Base-by-base conservation (phyloP, 2,797 vertebrate genomes). In the Cossypha polioptera region DNA sequence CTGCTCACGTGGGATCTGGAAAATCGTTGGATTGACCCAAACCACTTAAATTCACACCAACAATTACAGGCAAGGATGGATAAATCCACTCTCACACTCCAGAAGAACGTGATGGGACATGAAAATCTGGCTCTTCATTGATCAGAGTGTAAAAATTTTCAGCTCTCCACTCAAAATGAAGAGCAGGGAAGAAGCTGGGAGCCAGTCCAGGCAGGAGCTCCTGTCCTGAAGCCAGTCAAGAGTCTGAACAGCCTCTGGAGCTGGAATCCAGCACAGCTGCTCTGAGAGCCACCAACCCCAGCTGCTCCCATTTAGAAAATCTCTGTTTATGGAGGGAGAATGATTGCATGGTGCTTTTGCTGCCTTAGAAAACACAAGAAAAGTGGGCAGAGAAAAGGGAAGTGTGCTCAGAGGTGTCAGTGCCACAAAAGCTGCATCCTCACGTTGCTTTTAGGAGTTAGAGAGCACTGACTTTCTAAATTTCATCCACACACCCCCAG, bases 221-320 rank as follows among this genome's bases (percentile, higher is more conserved):
- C 13, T 67, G 62, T 66, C 62, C 50, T 58, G 57, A 9, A 88
- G 77, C 65, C 90, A 69, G 53, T 18, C 74, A 29, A 29, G 67
- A 28, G 62, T 50, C 85, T 90, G 91, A 80, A 18, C n/a, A 12
- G 5, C 50, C 54, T 55, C 40, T 69, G 61, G 71, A 94, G 77
- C 74, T 76, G 66, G 67, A 88, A 73, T 69, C 59, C 53, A 78
- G 77, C 77, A 65, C 80, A 81, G 71, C 76, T 90, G 91, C 79
- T 78, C 54, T 13, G 38, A 73, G 20, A 91, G 47, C 75, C 88
- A 67, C 8, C 67, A 62, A 5, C 26, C 91, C 57, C 79, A 29
- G 45, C 80, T 93, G 59, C 4, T 71, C 67, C 71, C 50, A 11
- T 59, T 63, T 3, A 69, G 51, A 75, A 90, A 88, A 45, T 42